These are phyloP conservation scores for Acleris emargana DNA, from an alignment of 2,888 invertebrate species.

Conservation along the genomic window DNA sequence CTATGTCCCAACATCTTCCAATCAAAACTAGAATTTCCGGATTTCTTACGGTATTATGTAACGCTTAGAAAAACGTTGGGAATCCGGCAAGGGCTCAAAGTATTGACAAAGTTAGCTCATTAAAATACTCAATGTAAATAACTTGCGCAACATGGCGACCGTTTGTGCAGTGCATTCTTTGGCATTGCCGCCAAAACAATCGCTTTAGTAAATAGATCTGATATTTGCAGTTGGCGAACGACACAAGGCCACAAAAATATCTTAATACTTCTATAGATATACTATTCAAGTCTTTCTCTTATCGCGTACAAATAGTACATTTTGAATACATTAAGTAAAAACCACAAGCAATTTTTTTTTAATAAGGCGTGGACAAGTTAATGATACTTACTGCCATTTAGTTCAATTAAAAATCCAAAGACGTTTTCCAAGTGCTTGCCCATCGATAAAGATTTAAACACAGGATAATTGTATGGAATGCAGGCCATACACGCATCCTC, in stretches of 20 bases:
- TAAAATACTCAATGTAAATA: conserved; percentile 33
- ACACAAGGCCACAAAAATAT: conserved; percentile 42
- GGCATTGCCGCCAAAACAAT: conserved; percentile 59
- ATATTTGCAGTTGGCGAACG: conserved; percentile 51
- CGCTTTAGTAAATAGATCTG: conserved; percentile 47
- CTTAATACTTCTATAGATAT: conserved; percentile 18
- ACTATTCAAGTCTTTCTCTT: conserved; percentile 29
- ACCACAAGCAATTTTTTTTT: conserved; percentile 36
- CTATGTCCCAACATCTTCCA: conserved; percentile 13
- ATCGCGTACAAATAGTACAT: conserved; percentile 11
- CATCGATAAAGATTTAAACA: conserved; percentile 43
- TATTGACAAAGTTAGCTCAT: conserved; percentile 28
- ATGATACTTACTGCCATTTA: conserved; percentile 9
- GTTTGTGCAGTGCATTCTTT: conserved; percentile 54
- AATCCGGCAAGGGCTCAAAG: not conserved
- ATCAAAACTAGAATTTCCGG: conserved; percentile 31
- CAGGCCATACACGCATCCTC: conserved; percentile 48
- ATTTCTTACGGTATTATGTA: conserved; percentile 28
- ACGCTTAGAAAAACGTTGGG: conserved; percentile 1
- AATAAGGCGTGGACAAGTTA: conserved; percentile 17
- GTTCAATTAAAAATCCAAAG: conserved; percentile 15
- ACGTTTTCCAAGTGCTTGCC: conserved; percentile 35
- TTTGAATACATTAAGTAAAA: not conserved
- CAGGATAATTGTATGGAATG: conserved; percentile 56
- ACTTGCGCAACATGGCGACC: conserved; percentile 44